phyloP scores from a whole-genome alignment of 2,888 invertebrate genomes.

The Euphydryas editha region DNA sequence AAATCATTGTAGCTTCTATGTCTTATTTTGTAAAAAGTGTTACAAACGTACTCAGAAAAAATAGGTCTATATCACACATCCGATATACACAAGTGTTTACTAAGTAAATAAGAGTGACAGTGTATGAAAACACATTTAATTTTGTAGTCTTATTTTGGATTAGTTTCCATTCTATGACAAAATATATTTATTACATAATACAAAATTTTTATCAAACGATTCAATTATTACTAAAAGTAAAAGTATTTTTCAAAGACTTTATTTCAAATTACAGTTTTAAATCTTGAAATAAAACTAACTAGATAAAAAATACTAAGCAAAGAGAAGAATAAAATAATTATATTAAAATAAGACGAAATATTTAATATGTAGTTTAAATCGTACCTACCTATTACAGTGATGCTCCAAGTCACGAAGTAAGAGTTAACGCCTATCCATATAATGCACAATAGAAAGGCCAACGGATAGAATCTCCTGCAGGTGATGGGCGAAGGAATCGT shows the following conservation, averaged over 20 bases:
- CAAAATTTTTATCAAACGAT: too few relatives aligned
- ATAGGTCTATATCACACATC: conserved; percentile 30
- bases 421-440: conserved; percentile 93
- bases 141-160: not conserved
- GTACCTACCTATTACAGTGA: conserved; percentile 89
- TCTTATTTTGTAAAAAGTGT: not conserved
- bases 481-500: conserved; percentile 89
- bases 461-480: conserved; percentile 86
- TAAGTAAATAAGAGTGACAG: not conserved
- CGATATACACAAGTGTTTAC: conserved; percentile 18
- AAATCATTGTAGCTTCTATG: not conserved
- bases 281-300: too few relatives aligned
- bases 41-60: conserved; percentile 22
- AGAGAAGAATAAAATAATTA: too few relatives aligned
- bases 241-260: too few relatives aligned
- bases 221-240: too few relatives aligned
- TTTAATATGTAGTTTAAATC: not conserved
- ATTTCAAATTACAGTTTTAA: too few relatives aligned
- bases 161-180: too few relatives aligned
- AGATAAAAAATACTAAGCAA: too few relatives aligned
- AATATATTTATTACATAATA: too few relatives aligned
- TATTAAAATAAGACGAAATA: too few relatives aligned
- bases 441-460: conserved; percentile 93
- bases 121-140: not conserved
- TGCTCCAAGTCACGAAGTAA: conserved; percentile 96